Conservation (phyloP, 2,113 vertebrate genomes). For the Oxyura jamaicensis region DNA sequence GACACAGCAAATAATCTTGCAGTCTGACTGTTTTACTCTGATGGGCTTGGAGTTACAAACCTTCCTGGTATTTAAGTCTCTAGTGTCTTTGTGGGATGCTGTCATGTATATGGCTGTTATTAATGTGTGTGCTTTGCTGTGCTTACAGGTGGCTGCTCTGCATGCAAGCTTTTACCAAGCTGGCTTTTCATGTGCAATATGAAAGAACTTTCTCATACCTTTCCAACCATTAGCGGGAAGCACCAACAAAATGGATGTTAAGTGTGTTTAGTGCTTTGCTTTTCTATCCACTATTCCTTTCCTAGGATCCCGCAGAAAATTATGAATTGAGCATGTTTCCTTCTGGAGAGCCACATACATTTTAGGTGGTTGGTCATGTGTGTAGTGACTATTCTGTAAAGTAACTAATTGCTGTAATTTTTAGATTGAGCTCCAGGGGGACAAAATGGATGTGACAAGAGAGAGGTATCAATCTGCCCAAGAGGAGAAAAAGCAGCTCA, state of each 20-base stretch:
- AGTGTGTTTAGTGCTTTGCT: not conserved
- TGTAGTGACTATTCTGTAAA: constrained; percentile 20
- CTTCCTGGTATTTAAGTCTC: not conserved
- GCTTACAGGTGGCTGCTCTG: not conserved
- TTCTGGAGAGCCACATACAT: not conserved
- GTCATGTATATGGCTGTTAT: not conserved
- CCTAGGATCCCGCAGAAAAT: not conserved
- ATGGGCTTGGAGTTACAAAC: not conserved
- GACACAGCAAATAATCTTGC: not conserved
- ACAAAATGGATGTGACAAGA: constrained; percentile 86
- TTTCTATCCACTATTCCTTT: not conserved
- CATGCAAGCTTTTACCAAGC: not conserved
- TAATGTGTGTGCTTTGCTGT: not conserved
- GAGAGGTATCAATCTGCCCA: constrained; percentile 86
- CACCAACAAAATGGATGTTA: not conserved
- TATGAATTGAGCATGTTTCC: not conserved
- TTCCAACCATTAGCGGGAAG: not conserved
- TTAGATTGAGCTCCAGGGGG: constrained; percentile 90
- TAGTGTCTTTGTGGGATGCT: not conserved
- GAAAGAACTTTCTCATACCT: not conserved
- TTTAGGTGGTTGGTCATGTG: not conserved
- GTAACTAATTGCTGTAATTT: constrained; percentile 73
- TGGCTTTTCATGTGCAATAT: not conserved
- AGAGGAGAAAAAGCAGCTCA: constrained; percentile 90
- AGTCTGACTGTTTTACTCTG: not conserved